Evolutionary conservation across 2,113 vertebrate species (phyloP).

Genomic region (Hylia prasina): DNA sequence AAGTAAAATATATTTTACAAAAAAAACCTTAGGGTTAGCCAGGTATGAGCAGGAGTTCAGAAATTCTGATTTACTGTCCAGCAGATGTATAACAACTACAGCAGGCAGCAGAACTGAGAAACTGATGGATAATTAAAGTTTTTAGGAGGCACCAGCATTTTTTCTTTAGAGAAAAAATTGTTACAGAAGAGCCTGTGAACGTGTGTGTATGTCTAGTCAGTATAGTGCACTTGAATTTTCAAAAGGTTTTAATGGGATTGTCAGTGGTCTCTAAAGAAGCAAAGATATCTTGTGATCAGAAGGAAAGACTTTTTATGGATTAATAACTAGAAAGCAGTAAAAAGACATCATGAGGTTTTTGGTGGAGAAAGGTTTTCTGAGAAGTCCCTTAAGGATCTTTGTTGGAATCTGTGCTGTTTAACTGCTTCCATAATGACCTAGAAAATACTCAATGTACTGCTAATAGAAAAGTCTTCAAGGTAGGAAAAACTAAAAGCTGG

Average conservation of each 20-base stretch:
- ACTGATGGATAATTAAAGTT: not conserved
- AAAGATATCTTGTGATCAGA: not conserved
- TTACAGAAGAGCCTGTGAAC: not conserved
- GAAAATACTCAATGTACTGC: not conserved
- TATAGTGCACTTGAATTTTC: not conserved
- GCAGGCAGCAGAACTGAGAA: not conserved
- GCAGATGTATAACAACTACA: not conserved
- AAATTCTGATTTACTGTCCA: not conserved
- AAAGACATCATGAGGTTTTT: not conserved
- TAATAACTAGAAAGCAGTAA: not conserved
- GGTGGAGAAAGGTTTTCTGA: not conserved
- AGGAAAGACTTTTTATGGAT: not conserved
- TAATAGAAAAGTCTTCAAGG: not conserved
- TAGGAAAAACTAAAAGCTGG: not conserved
- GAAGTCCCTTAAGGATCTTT: not conserved
- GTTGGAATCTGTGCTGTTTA: not conserved
- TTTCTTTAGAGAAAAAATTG: not conserved
- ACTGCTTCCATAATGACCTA: not conserved
- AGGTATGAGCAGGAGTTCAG: not conserved
- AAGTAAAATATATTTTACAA: not conserved
- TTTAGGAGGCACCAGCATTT: not conserved
- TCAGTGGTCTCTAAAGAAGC: not conserved
- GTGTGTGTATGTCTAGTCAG: not conserved
- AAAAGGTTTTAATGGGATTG: not conserved
- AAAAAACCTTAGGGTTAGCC: not conserved